Base-by-base conservation (phyloP, 2,888 invertebrate genomes). In the Neuroscelio doddi region DNA sequence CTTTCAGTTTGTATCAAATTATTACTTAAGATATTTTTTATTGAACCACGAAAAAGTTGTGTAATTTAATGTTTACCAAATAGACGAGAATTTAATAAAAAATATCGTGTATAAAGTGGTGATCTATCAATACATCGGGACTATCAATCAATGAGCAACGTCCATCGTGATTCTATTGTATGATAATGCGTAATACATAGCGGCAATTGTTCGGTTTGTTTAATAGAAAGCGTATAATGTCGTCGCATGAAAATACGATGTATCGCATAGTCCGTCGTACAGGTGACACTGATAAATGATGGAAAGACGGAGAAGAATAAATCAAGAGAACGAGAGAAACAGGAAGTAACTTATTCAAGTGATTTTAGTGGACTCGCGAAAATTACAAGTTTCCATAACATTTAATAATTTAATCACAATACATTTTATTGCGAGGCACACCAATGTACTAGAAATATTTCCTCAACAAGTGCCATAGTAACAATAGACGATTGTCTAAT, bases 191-290 rank as follows among this genome's bases (percentile, higher is more conserved):
- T 61, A 69, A 66, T 66, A 47, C 63, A 64, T 53, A 38, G 44
- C 63, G 61, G 64, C 67, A 70, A 73, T 73, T 71, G 69, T 64
- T 47, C 56, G 55, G 55, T 61, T 64, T 68, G 67, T 72, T 68
- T 73, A 70, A 72, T 70, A 62, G 55, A 70, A 72, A 68, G 64
- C 65, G 62, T 62, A 56, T 61, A 68, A 69, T 72, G 62, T 69
- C 64, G 45, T 55, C 59, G 51, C 49, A 41, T 27, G 64, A 68
- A 70, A 71, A 65, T 66, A 58, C 59, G 62, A 45, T 42, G 17
- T 39, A 26, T 10, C 24, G 45, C n/a, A 36, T 42, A 26, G 27
- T 21, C 16, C 26, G 47, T 47, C 47, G 39, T 21, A n/a, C n/a
- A n/a, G n/a, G n/a, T n/a, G n/a, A n/a, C n/a, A n/a, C n/a, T n/a